phyloP scores from a whole-genome alignment of 1,140 invertebrate genomes.

The Bombus difficillimus region DNA sequence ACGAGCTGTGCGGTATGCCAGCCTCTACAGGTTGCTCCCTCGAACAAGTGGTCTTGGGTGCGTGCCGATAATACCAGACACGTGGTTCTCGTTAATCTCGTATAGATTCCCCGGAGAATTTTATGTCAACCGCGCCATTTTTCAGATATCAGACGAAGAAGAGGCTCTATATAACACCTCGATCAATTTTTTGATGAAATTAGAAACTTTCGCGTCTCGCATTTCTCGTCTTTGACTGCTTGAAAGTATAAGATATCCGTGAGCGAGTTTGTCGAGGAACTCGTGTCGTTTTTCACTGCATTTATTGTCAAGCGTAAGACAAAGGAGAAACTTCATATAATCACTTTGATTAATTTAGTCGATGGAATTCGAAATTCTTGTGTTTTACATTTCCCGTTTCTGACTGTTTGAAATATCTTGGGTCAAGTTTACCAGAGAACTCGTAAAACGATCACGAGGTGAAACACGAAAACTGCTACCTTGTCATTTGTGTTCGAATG shows the following conservation, averaged over 20 bases:
- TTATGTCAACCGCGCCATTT: neutral
- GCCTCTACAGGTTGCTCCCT: constrained; percentile 65
- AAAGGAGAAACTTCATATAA: too few relatives aligned
- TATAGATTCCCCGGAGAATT: constrained; percentile 12
- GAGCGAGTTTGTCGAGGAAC: too few relatives aligned
- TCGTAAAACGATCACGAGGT: neutral
- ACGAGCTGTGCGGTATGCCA: constrained; percentile 61
- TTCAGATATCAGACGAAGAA: neutral
- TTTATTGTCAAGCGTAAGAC: too few relatives aligned
- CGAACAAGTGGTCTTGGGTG: constrained; percentile 68
- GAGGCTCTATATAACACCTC: neutral
- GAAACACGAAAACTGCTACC: constrained; percentile 3
- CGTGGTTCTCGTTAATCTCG: constrained; percentile 65
- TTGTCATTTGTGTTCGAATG: constrained; percentile 7
- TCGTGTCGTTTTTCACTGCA: too few relatives aligned
- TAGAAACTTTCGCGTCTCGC: neutral
- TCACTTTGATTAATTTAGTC: too few relatives aligned
- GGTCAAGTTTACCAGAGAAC: neutral
- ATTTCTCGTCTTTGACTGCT: too few relatives aligned
- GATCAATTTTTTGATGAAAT: neutral
- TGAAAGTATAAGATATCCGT: too few relatives aligned
- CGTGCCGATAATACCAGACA: constrained; percentile 68
- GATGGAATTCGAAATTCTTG: too few relatives aligned
- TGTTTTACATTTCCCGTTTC: neutral
- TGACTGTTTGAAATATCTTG: neutral